Evolutionary conservation across 2,888 invertebrate genomes (phyloP), one percentile per base, ranked within the genome.

Genomic region (Conistra vaccinii): DNA sequence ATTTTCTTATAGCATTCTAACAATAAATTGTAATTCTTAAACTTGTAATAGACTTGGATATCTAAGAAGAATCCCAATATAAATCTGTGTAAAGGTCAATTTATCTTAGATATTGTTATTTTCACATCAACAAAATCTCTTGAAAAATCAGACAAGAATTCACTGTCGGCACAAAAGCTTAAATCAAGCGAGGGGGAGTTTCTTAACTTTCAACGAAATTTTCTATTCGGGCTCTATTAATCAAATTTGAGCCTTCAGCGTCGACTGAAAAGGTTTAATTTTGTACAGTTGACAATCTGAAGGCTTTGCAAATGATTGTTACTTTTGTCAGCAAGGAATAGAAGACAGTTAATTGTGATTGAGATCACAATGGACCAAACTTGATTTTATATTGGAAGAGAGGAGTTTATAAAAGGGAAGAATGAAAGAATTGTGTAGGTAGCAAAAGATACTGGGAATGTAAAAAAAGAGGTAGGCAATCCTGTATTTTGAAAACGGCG

Each of bases 261-360:
- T 55, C 10, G 20, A 7, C 2, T 63, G 39, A 86, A 83, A 89
- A 85, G 88, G 87, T 81, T 69, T 76, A 76, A 80, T 86, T 81
- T 89, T 73, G 61, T 85, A 78, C 35, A 26, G 69, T 55, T 60
- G 69, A 81, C 58, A 80, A 76, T 75, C n/a, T 71, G 69, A 78
- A 76, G 75, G 73, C 81, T 80, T 85, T 84, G 81, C 81, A 74
- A 75, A 81, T 78, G 88, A 90, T 90, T 91, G 89, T 87, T 86
- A 90, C 90, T 90, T 90, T 90, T 91, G 90, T 91, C 87, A 87
- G 90, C 88, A 86, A 80, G 79, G 86, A 89, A 89, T 85, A 81
- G 84, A 67, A 78, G 76, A 74, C 81, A 73, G 87, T 90, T 91
- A 92, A 93, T 92, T 91, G 91, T 85, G 87, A 89, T 84, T 84